Evolutionary conservation across 2,888 invertebrate genomes (phyloP).

Genomic region (Macrosiphum euphorbiae): DNA sequence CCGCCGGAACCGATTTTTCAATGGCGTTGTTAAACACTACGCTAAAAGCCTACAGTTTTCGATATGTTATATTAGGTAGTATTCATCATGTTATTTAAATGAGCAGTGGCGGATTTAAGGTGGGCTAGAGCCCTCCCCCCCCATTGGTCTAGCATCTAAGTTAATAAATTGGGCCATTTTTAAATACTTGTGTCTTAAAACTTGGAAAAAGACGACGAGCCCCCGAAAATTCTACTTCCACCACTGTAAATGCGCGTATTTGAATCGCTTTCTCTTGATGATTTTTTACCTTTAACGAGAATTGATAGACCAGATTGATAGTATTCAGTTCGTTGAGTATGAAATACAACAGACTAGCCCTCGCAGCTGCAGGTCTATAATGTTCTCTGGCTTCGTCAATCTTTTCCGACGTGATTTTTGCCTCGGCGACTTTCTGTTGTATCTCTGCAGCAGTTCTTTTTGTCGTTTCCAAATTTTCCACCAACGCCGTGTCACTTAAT

Average conservation of each 20-base stretch:
- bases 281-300: constrained; percentile 85
- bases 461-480: constrained; percentile 96
- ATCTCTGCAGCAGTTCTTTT: constrained; percentile 97
- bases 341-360: constrained; percentile 94
- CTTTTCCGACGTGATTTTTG: constrained; percentile 89
- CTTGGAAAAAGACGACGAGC: too few relatives aligned
- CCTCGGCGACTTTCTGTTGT: constrained; percentile 92
- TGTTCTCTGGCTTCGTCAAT: constrained; percentile 95
- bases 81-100: neutral
- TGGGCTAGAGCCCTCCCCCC: too few relatives aligned
- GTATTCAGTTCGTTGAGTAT: constrained; percentile 95
- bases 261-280: neutral
- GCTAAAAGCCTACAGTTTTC: constrained; percentile 84
- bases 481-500: constrained; percentile 92
- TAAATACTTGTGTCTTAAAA: too few relatives aligned
- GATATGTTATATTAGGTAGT: neutral
- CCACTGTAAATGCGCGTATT: neutral
- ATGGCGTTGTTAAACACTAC: constrained; percentile 98
- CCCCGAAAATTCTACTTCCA: too few relatives aligned
- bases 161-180: too few relatives aligned
- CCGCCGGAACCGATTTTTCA: constrained; percentile 85
- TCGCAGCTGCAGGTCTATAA: constrained; percentile 88
- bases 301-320: constrained; percentile 97
- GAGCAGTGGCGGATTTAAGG: too few relatives aligned
- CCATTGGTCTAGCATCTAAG: too few relatives aligned